These are phyloP conservation scores for Ormyrus labotus DNA, from an alignment of 2,888 invertebrate genomes.

Conservation along the genomic window DNA sequence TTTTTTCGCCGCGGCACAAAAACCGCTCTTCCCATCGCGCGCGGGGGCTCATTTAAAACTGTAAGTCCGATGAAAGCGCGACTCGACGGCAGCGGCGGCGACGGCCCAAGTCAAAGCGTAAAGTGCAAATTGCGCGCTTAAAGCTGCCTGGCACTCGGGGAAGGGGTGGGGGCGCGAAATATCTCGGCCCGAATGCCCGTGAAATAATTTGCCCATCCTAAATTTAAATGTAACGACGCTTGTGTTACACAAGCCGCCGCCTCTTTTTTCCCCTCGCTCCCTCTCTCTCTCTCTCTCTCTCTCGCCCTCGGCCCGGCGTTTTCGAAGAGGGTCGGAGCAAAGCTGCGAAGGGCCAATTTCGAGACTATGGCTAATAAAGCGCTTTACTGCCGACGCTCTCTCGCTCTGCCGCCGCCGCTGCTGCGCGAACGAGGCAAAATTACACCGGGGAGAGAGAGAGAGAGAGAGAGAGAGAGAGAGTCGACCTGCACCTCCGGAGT, in stretches of 20 bases:
- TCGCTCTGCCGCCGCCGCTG: background rate
- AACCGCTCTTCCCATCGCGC: background rate
- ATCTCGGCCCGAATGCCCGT: slow-evolving; percentile 16
- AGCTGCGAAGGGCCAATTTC: slow-evolving; percentile 55
- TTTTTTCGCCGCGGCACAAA: no score
- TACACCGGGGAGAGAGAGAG: slow-evolving; percentile 15
- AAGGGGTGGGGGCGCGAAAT: no score
- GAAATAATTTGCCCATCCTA: slow-evolving; percentile 48
- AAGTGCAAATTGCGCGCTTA: slow-evolving; percentile 39
- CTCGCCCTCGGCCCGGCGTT: background rate
- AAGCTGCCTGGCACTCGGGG: background rate
- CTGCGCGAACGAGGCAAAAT: slow-evolving; percentile 41
- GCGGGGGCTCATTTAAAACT: slow-evolving; percentile 9
- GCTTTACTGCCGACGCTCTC: slow-evolving; percentile 51
- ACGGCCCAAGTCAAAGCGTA: slow-evolving; percentile 17
- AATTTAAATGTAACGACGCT: slow-evolving; percentile 48
- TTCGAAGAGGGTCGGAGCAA: slow-evolving; percentile 9
- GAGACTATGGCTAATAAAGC: slow-evolving; percentile 59
- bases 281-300: background rate
- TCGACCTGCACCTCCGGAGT: background rate
- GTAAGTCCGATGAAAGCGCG: slow-evolving; percentile 19
- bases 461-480: no score
- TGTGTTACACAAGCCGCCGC: background rate
- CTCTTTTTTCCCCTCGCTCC: background rate
- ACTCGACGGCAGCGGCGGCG: background rate